Conservation (phyloP, 2,797 vertebrate genomes). For the Crenichthys baileyi region DNA sequence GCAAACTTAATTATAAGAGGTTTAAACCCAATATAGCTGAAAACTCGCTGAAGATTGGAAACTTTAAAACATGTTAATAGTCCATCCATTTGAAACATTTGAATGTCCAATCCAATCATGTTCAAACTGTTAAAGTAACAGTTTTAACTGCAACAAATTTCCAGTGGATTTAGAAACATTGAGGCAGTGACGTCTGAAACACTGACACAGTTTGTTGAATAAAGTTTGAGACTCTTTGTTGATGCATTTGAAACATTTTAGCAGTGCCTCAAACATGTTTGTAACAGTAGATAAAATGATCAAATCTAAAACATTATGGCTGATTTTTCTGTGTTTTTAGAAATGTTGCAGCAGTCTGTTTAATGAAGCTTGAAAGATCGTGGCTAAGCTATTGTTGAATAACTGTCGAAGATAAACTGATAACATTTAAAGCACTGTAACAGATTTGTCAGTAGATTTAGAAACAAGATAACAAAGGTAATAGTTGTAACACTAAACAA, state of each 20-base stretch:
- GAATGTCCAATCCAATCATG: too few relatives aligned
- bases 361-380: too few relatives aligned
- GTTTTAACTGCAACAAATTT: not conserved
- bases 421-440: not conserved
- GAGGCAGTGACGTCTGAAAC: fast-evolving
- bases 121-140: not conserved
- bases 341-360: not conserved
- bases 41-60: not conserved
- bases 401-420: not conserved
- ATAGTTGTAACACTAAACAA: not conserved
- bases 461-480: not conserved
- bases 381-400: too few relatives aligned
- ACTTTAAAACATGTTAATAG: not conserved
- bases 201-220: not conserved
- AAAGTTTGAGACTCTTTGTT: not conserved
- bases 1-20: fast-evolving
- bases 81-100: not conserved
- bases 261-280: not conserved
- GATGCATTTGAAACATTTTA: not conserved
- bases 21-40: not conserved
- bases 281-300: not conserved
- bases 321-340: not conserved
- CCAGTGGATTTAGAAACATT: not conserved
- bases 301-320: not conserved
- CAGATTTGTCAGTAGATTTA: not conserved